Evolutionary conservation across 2,888 invertebrate species (phyloP), one percentile per base, ranked within the genome.

Genomic region (Nudaria mundana): DNA sequence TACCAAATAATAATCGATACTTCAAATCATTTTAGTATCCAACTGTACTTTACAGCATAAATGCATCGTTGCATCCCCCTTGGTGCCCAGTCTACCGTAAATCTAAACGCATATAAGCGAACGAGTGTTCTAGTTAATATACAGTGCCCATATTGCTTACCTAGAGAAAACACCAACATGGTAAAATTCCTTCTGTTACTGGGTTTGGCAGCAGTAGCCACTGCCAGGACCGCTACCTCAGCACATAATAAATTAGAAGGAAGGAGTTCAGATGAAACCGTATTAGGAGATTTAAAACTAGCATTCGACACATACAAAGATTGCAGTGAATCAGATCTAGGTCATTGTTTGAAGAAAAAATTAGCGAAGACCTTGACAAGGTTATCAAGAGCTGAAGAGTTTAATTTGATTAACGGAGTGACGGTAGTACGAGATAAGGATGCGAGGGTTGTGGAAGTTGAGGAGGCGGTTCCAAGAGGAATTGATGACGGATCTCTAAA

Each of bases 291-390:
- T 62, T 79, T 95, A 4, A 91, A 93, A 58, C 91, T 93, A 63
- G 91, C 94, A 52, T 95, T 94, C 66, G 94, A 94, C 71, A 91
- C 94, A 50, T 96, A 95, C 81, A 94, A 93, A 76, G 95, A 95
- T 63, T 96, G 96, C 84, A 90, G 93, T 44, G 91, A 92, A 36
- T 84, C 90, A 46, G 93, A 93, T 52, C 74, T 94, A 18, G 89
- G 93, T 2, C 91, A 94, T 44, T 96, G 96, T 59, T 85, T 96
- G 35, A 96, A 96, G 76, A 81, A 95, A 44, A 95, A 95, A 71
- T 78, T 96, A 34, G 90, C 95, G n/a, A 91, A 94, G 13, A 93
- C 94, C 2, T 83, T 96, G 76, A 95, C 94, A 61, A 92, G 94
- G 63, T 91, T 93, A 30, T 91, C 94, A 18, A 90, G 93, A 45